These are phyloP conservation scores for Triops longicaudatus DNA, from an alignment of 1,140 invertebrate genomes.

Conservation along the genomic window DNA sequence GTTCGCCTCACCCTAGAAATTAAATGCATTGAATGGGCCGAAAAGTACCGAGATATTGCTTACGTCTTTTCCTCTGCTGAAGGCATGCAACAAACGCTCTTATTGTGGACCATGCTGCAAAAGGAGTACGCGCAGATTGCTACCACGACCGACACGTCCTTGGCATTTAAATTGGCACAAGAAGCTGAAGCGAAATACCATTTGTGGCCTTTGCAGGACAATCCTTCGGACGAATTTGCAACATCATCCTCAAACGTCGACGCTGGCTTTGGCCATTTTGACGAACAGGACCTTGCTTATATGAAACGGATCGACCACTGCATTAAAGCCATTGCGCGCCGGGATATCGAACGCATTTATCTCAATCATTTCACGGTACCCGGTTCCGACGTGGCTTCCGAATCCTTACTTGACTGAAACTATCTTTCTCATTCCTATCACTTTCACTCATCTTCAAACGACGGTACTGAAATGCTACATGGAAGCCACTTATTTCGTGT, in stretches of 20 bases:
- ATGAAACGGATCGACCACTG: slow-evolving; percentile 11
- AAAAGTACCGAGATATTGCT: not conserved
- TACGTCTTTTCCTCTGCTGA: slow-evolving; percentile 1
- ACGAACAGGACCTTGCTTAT: not conserved
- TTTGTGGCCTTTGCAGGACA: not conserved
- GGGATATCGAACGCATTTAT: not conserved
- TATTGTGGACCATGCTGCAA: not conserved
- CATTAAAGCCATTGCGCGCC: not conserved
- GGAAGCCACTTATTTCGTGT: too few relatives aligned
- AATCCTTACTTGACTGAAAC: not conserved
- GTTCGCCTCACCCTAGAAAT: not conserved
- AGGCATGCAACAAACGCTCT: not conserved
- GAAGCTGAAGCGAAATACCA: not conserved
- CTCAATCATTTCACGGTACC: not conserved
- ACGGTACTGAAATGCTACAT: too few relatives aligned
- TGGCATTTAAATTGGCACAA: not conserved
- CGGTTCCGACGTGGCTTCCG: not conserved
- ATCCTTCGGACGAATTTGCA: not conserved
- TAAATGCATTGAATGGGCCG: not conserved
- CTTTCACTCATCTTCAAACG: too few relatives aligned
- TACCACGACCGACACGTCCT: not conserved
- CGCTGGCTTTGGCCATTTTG: not conserved
- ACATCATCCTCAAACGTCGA: not conserved
- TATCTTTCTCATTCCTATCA: not conserved
- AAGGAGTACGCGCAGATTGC: slow-evolving; percentile 1